Evolutionary conservation across 2,113 vertebrate species (phyloP).

Genomic region (Sialia sialis): DNA sequence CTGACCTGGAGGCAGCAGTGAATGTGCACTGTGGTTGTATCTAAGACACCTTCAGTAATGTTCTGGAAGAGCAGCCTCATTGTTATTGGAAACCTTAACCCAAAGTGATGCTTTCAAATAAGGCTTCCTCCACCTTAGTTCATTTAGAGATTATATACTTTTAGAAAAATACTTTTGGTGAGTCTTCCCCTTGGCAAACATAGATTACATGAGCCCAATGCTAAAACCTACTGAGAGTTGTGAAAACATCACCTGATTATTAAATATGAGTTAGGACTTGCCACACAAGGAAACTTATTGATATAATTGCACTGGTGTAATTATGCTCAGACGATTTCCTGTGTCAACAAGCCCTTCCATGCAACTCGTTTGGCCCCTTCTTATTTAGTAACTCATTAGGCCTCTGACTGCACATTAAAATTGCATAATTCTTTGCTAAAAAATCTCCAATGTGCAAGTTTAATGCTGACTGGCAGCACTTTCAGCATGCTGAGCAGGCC

Average conservation of each 20-base stretch:
- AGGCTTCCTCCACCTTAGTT: not conserved
- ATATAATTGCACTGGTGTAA: constrained; percentile 24
- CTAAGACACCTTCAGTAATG: not conserved
- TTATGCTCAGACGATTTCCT: not conserved
- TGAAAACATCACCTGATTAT: constrained; percentile 23
- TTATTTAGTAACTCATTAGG: constrained; percentile 14
- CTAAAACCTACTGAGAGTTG: not conserved
- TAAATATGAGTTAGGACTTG: constrained; percentile 22
- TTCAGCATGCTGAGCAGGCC: not conserved
- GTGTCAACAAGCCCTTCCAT: constrained; percentile 28
- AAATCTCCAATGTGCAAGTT: not conserved
- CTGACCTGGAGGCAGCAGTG: not conserved
- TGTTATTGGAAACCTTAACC: not conserved
- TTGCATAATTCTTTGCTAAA: not conserved
- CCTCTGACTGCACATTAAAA: not conserved
- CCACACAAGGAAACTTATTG: not conserved
- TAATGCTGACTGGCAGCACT: not conserved
- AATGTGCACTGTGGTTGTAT: not conserved
- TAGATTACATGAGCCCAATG: not conserved
- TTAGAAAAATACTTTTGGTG: not conserved
- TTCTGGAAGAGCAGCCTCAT: not conserved
- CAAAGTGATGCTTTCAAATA: not conserved
- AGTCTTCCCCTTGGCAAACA: rapidly evolving
- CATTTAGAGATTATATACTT: not conserved
- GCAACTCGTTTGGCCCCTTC: constrained; percentile 8